Base-by-base conservation (phyloP, 2,113 vertebrate species). In the Cryptomyrus ogoouensis region DNA sequence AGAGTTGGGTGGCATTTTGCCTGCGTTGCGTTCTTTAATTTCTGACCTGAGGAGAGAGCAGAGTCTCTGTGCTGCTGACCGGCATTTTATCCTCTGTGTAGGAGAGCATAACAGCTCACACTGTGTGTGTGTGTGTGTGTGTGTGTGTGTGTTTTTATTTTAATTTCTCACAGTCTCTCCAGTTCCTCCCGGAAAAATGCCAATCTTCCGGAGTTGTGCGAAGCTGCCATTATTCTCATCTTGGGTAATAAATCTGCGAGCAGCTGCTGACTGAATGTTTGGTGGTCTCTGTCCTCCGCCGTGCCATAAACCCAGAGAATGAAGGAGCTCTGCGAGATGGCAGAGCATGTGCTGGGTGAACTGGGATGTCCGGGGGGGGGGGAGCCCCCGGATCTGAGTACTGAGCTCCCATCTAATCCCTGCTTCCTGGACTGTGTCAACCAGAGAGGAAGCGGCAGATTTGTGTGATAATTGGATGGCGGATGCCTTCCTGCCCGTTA, bases 371-470 rank as follows among this genome's bases (percentile, higher is more conserved):
- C 62, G 1, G 53, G 80, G 80, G 83, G 31, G 56, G 39, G 1
- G 77, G 88, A 92, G 93, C 92, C 94, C 95, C 95, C 94, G 95
- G 95, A 95, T 95, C 94, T 95, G 91, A 89, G 94, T 91, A 85
- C 94, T 92, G 93, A 77, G 91, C 92, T 91, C 92, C 93, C 87
- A 93, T 94, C 94, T 96, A 96, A 95, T 96, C 95, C 95, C 91
- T 90, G 91, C 94, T 96, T 95, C 95, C 95, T 96, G 95, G 95
- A 95, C 94, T 92, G 94, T 92, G 93, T 89, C 92, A 92, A 92
- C 92, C 92, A 91, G 93, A 95, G 92, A 94, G 93, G 92, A 93
- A 94, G 94, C 94, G 93, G 88, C 89, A 93, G 93, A 94, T 92
- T 93, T 94, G 91, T 95, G 91, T 92, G 94, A 95, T 95, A 93